Evolutionary conservation across 2,888 invertebrate genomes (phyloP), one percentile per base, ranked within the genome.

Genomic region (Portevinia maculata): DNA sequence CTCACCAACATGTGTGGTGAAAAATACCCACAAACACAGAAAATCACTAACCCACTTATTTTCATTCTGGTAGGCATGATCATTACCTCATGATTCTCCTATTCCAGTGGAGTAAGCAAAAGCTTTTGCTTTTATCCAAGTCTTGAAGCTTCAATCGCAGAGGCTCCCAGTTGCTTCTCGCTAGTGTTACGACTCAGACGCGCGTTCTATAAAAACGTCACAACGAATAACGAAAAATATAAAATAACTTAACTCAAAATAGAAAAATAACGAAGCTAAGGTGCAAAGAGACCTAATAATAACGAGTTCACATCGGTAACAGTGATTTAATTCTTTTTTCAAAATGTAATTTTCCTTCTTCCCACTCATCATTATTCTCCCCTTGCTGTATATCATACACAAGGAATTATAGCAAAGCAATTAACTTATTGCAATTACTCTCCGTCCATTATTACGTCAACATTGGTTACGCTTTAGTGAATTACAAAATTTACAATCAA

Each of bases 381-480:
- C 24, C 64, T 64, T 64, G 64, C 64, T 46, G 55, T 46, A 64
- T 50, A 50, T 50, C 48, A 46, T 32, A 32, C 13, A 50, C 39
- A 39, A 21, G 55, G 30, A 37, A 71, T 75, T 71, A 60, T 41
- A 71, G 65, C 70, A 70, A 81, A 71, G 65, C 70, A 70, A 81
- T 75, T 81, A 75, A 70, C 69, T 65, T 57, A 28, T 21, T n/a
- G 53, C 24, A 67, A 76, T 71, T 78, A 69, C 60, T 62, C 65
- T 57, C 50, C 24, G 53, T 65, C 46, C 53, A 73, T 71, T 78
- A 78, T 83, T 83, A 83, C 83, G 78, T 83, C 78, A 83, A 83
- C 73, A 67, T 76, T 73, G 62, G 83, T 67, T 83, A 78, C 78
- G 83, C 83, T 83, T 83, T 78, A 83, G 67, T 73, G 83, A 83